phyloP scores from a whole-genome alignment of 2,888 invertebrate species.

The Hydropsyche betteni region DNA sequence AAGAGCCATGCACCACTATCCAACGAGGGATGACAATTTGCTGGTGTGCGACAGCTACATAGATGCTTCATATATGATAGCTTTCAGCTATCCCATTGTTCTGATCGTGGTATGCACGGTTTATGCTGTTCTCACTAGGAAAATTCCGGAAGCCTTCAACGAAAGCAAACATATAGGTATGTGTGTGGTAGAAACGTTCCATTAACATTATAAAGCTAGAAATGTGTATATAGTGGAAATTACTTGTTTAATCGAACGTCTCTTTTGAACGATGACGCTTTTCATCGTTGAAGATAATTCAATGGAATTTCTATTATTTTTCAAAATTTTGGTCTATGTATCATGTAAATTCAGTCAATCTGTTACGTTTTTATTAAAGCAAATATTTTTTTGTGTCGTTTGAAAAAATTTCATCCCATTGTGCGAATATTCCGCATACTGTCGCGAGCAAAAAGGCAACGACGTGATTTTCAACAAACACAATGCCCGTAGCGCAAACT shows the following conservation, averaged over 20 bases:
- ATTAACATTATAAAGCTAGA: too few relatives aligned
- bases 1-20: constrained; percentile 88
- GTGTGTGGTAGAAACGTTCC: constrained; percentile 53
- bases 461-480: constrained; percentile 23
- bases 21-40: constrained; percentile 90
- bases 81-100: constrained; percentile 92
- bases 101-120: constrained; percentile 93
- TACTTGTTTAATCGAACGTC: too few relatives aligned
- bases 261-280: too few relatives aligned
- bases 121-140: constrained; percentile 94
- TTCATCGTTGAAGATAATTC: too few relatives aligned
- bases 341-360: too few relatives aligned
- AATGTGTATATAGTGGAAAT: too few relatives aligned
- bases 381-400: too few relatives aligned
- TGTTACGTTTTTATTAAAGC: too few relatives aligned
- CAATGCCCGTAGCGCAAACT: neutral
- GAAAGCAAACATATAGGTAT: constrained; percentile 96
- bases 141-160: constrained; percentile 98
- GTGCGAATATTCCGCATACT: neutral
- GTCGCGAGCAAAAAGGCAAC: neutral
- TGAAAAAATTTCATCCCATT: too few relatives aligned
- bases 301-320: too few relatives aligned
- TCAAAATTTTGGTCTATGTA: too few relatives aligned
- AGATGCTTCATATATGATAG: constrained; percentile 92
- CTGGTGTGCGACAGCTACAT: constrained; percentile 93